phyloP scores from a whole-genome alignment of 2,797 vertebrate species.

The Anguilla megastoma region DNA sequence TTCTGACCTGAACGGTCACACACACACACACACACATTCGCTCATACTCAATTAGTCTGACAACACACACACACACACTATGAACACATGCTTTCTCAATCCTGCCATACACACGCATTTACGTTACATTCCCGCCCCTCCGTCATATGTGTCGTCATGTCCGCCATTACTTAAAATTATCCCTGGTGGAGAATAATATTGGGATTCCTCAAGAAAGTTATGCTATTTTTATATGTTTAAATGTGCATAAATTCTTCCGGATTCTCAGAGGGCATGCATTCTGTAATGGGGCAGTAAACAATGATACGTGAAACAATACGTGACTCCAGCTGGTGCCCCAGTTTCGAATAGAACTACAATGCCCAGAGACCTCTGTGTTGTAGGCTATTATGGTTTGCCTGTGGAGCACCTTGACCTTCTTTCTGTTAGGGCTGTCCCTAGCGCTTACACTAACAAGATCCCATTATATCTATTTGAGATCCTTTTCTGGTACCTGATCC shows the following conservation, averaged over 20 bases:
- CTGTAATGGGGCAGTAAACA: too few relatives aligned
- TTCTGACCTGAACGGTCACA: constrained; percentile 26
- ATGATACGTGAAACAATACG: background rate
- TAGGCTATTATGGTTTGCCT: background rate
- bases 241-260: background rate
- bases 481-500: constrained; percentile 12
- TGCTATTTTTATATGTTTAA: background rate
- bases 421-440: constrained; percentile 45
- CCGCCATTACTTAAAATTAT: background rate
- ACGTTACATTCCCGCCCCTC: background rate
- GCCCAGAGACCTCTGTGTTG: constrained; percentile 40
- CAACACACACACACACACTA: background rate
- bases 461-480: constrained; percentile 28
- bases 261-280: background rate
- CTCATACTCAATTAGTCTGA: background rate
- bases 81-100: constrained; percentile 1
- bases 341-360: constrained; percentile 47
- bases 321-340: constrained; percentile 28
- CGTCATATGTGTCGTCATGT: constrained; percentile 4
- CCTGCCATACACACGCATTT: constrained; percentile 6
- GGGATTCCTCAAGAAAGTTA: background rate
- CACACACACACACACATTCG: constrained; percentile 19
- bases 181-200: background rate
- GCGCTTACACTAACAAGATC: constrained; percentile 50
- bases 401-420: background rate